These are phyloP conservation scores for Aradophagus sp. DNA, from an alignment of 1,140 invertebrate species.

Conservation along the genomic window DNA sequence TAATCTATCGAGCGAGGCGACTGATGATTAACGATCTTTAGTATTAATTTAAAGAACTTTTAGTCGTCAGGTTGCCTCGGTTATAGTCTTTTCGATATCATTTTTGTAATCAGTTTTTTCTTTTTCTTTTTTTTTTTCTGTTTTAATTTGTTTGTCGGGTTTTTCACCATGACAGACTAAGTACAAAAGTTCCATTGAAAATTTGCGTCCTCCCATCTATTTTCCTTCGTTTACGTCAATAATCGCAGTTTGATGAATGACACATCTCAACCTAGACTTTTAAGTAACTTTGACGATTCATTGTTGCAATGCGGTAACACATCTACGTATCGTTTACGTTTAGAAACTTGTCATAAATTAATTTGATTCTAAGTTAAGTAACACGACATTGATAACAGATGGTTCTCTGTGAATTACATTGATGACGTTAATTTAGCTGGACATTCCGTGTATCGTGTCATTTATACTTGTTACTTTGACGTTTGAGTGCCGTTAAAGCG, in stretches of 20 bases:
- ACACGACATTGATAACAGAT: slow-evolving; percentile 45
- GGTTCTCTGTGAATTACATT: slow-evolving; percentile 45
- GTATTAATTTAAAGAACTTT: background rate
- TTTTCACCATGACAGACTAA: slow-evolving; percentile 26
- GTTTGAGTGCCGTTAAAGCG: slow-evolving; percentile 48
- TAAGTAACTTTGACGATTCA: too few relatives aligned
- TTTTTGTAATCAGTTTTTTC: slow-evolving; percentile 24
- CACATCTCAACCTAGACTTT: slow-evolving; percentile 22
- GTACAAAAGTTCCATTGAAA: slow-evolving; percentile 47
- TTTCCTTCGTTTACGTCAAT: slow-evolving; percentile 12
- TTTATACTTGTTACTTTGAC: slow-evolving; percentile 36
- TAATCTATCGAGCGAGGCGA: slow-evolving; percentile 19
- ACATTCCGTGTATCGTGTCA: slow-evolving; percentile 37
- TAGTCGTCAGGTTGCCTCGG: slow-evolving; percentile 3
- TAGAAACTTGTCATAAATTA: slow-evolving; percentile 42
- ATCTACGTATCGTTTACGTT: slow-evolving; percentile 45
- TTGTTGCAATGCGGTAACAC: slow-evolving; percentile 22
- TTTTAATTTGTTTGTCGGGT: too few relatives aligned
- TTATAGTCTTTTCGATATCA: slow-evolving; percentile 39
- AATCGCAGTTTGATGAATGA: slow-evolving; percentile 32
- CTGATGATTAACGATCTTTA: slow-evolving; percentile 8
- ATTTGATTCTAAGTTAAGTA: slow-evolving; percentile 39
- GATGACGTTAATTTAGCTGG: slow-evolving; percentile 37
- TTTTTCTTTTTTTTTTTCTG: too few relatives aligned
- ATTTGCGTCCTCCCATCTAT: slow-evolving; percentile 14